Evolutionary conservation across 2,797 vertebrate species (phyloP).

Genomic region (Sebastes iracundus): DNA sequence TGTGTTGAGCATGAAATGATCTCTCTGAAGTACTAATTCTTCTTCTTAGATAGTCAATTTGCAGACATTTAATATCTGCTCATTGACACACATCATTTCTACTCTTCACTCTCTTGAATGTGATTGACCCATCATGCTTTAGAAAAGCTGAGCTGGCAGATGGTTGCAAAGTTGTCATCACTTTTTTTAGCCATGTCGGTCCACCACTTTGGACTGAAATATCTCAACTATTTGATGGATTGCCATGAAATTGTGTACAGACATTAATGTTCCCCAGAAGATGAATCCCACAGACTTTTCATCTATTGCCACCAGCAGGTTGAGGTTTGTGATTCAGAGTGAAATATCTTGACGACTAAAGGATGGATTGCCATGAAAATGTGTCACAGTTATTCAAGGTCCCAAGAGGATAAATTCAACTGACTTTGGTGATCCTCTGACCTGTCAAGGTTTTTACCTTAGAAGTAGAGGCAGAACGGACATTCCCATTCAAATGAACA

Average conservation of each 20-base stretch:
- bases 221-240: background rate
- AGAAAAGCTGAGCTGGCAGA: conserved; percentile 23
- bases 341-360: background rate
- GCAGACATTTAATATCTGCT: conserved; percentile 50
- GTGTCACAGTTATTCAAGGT: background rate
- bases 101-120: conserved; percentile 16
- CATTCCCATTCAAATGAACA: no score
- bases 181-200: background rate
- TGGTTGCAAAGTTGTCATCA: background rate
- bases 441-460: background rate
- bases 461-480: no score
- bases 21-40: conserved; percentile 3
- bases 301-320: background rate
- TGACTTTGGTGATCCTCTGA: background rate
- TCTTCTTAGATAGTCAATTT: conserved; percentile 22
- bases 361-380: background rate
- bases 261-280: background rate
- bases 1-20: conserved; percentile 5
- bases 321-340: no score
- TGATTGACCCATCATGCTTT: conserved; percentile 14
- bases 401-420: background rate
- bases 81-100: conserved; percentile 8
- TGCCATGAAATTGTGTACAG: background rate
- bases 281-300: background rate
- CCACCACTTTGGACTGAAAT: background rate